Conservation (phyloP, 2,797 vertebrate species). For the Echiichthys vipera region DNA sequence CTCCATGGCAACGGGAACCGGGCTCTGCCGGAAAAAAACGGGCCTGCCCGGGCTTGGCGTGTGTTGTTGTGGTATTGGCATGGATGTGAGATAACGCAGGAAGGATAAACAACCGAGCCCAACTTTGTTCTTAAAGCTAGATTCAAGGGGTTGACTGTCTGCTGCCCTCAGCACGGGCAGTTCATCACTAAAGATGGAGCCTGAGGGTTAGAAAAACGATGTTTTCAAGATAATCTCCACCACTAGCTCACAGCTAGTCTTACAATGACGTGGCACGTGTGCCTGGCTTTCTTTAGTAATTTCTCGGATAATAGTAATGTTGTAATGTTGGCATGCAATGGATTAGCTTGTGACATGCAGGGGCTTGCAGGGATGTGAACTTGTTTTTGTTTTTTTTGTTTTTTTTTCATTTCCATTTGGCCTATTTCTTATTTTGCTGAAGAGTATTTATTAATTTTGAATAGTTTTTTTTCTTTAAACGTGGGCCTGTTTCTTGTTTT, state of each 20-base stretch:
- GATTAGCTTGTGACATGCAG: background rate
- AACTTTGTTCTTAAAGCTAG: background rate
- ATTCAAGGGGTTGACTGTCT: background rate
- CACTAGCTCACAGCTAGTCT: too few species aligned
- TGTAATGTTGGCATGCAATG: background rate
- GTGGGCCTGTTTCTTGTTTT: background rate
- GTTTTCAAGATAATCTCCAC: background rate
- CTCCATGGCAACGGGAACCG: conserved; percentile 77
- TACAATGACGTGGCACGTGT: too few species aligned
- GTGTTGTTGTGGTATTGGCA: background rate
- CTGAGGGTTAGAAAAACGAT: background rate
- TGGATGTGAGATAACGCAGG: background rate
- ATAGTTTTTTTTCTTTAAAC: background rate
- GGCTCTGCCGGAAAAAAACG: conserved; percentile 53
- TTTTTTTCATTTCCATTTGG: too few species aligned
- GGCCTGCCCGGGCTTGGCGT: background rate
- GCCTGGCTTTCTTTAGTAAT: background rate
- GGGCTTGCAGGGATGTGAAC: background rate
- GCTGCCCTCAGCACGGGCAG: too few species aligned
- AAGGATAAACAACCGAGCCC: background rate
- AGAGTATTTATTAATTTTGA: background rate
- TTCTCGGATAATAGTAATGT: background rate
- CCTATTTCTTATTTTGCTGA: background rate
- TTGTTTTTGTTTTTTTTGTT: background rate
- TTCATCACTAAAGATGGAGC: background rate